Evolutionary conservation across 2,113 vertebrate genomes (phyloP).

Genomic region (Paradoxurus hermaphroditus): DNA sequence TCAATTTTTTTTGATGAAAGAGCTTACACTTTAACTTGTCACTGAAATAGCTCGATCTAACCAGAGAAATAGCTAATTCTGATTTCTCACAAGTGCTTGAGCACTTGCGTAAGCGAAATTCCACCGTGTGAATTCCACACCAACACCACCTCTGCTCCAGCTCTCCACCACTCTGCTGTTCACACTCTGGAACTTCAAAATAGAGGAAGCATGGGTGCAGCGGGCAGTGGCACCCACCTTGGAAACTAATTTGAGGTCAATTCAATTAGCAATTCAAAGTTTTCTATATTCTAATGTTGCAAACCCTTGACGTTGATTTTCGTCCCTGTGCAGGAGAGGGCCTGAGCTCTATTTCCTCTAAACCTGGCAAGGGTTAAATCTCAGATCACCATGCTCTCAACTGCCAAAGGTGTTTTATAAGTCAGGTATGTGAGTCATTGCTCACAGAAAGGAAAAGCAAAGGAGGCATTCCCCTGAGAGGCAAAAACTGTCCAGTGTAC

Average conservation of each 20-base stretch:
- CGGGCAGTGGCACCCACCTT: not conserved
- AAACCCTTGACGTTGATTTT: not conserved
- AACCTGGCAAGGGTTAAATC: constrained; percentile 23
- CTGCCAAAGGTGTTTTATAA: not conserved
- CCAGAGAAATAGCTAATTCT: constrained; percentile 33
- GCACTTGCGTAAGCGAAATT: constrained; percentile 58
- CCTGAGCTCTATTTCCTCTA: not conserved
- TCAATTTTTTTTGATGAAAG: constrained; percentile 26
- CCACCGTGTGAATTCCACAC: constrained; percentile 19
- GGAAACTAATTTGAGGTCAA: not conserved
- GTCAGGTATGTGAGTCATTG: not conserved
- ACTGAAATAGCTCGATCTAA: constrained; percentile 50
- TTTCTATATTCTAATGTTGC: not conserved
- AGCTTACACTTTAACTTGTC: not conserved
- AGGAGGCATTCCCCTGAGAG: not conserved
- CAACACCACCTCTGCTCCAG: not conserved
- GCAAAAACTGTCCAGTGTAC: not conserved
- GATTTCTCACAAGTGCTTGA: not conserved
- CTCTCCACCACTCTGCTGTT: not conserved
- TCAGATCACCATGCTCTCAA: not conserved
- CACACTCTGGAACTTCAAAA: not conserved
- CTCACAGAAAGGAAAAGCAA: constrained; percentile 31
- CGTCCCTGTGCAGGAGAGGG: not conserved
- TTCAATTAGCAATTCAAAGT: not conserved
- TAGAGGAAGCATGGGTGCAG: not conserved